A percentile compares a stretch with the other conserved stretches of the same genome.
Conservation (phyloP, 2,113 vertebrate genomes). For the Dasyurus viverrinus region DNA sequence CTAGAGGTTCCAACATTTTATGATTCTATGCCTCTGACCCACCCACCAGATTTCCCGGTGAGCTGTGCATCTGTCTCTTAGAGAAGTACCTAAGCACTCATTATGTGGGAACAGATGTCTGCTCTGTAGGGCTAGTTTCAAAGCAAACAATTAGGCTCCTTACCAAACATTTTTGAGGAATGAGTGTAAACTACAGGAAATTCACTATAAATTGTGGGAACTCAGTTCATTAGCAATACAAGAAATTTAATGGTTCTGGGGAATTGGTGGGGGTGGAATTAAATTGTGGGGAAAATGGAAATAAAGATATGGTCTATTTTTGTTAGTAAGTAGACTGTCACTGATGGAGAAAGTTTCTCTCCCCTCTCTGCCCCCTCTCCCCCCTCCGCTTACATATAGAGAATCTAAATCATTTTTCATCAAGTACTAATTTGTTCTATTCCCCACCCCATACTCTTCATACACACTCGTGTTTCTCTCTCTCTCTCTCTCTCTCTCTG, state of each 20-base stretch:
- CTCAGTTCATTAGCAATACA: background rate
- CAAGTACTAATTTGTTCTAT: background rate
- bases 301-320: background rate
- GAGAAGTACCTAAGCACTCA: slow-evolving; percentile 4
- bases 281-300: background rate
- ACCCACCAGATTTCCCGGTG: background rate
- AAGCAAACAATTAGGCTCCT: slow-evolving; percentile 1
- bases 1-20: background rate
- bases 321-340: background rate
- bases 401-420: background rate
- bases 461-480: no score
- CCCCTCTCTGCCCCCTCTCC: background rate
- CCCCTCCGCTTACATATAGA: background rate
- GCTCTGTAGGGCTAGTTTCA: background rate
- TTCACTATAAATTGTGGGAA: background rate
- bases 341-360: background rate
- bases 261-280: background rate
- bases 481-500: no score
- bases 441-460: no score
- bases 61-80: slow-evolving; percentile 1
- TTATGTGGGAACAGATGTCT: background rate
- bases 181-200: background rate
- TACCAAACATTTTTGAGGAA: slow-evolving; percentile 2
- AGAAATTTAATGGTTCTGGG: background rate
- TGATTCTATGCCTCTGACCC: background rate